A percentile compares a stretch with the other conserved stretches of the same genome.
These are phyloP conservation scores for Hystrix brachyura DNA, from an alignment of 2,113 vertebrate genomes.

Conservation along the genomic window DNA sequence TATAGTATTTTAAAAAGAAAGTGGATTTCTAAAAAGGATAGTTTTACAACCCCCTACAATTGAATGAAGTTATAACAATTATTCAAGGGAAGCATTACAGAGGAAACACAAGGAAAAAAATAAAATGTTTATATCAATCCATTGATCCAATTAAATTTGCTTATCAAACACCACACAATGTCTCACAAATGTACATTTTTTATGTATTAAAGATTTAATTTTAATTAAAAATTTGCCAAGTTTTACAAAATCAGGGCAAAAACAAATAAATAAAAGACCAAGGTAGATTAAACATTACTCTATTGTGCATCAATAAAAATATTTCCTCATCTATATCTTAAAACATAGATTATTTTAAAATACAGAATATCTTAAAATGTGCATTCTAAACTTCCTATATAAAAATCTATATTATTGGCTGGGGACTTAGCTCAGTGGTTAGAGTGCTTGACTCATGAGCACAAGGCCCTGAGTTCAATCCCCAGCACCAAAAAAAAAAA, in stretches of 20 bases:
- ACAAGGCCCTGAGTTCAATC: too few species aligned
- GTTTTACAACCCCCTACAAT: constrained; percentile 56
- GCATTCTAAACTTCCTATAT: not conserved
- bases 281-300: not conserved
- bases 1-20: constrained; percentile 54
- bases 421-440: too few species aligned
- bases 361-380: not conserved
- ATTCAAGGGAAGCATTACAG: constrained; percentile 8
- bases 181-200: not conserved
- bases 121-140: constrained; percentile 58
- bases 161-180: not conserved
- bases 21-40: constrained; percentile 31
- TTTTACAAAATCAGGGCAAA: not conserved
- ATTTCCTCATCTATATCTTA: not conserved
- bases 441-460: too few species aligned
- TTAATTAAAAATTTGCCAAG: not conserved
- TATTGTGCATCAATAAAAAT: not conserved
- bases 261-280: not conserved
- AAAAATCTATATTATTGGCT: not conserved
- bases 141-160: constrained; percentile 64
- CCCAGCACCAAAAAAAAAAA: too few species aligned
- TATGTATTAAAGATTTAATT: not conserved
- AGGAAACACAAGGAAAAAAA: constrained; percentile 37
- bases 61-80: constrained; percentile 38
- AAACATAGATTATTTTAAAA: too few species aligned